Evolutionary conservation across 1,140 invertebrate species (phyloP).

Genomic region (Bilobella aurantiaca): DNA sequence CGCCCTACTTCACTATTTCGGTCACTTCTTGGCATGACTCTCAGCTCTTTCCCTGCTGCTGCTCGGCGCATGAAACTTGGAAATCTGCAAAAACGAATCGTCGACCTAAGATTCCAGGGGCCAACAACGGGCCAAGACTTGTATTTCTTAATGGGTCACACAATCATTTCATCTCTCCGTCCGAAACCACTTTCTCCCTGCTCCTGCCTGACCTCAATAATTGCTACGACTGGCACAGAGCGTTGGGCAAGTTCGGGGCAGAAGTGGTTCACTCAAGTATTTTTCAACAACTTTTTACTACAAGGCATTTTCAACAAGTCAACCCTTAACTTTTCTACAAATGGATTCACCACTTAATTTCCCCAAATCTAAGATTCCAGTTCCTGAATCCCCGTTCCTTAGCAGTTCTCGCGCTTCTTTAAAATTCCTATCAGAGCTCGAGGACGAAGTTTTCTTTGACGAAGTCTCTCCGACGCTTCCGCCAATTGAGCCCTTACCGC

Average conservation of each 20-base stretch:
- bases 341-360: neutral
- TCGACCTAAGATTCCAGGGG: no score
- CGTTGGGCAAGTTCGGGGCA: no score
- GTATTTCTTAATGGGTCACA: conserved; percentile 1
- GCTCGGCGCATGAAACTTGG: no score
- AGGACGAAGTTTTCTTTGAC: conserved; percentile 33
- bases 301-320: neutral
- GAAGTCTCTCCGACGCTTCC: neutral
- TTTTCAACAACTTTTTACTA: neutral
- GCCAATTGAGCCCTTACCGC: neutral
- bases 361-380: conserved; percentile 32
- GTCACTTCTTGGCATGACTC: no score
- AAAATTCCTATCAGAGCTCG: conserved; percentile 27
- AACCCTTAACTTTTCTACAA: neutral
- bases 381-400: conserved; percentile 31
- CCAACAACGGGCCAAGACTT: no score
- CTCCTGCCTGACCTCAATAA: neutral
- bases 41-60: no score
- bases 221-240: no score
- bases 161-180: neutral
- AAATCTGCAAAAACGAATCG: no score
- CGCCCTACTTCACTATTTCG: no score
- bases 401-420: conserved; percentile 5
- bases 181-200: neutral
- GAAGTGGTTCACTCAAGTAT: no score